Conservation (phyloP, 2,113 vertebrate species). For the Eudyptes chrysolophus region DNA sequence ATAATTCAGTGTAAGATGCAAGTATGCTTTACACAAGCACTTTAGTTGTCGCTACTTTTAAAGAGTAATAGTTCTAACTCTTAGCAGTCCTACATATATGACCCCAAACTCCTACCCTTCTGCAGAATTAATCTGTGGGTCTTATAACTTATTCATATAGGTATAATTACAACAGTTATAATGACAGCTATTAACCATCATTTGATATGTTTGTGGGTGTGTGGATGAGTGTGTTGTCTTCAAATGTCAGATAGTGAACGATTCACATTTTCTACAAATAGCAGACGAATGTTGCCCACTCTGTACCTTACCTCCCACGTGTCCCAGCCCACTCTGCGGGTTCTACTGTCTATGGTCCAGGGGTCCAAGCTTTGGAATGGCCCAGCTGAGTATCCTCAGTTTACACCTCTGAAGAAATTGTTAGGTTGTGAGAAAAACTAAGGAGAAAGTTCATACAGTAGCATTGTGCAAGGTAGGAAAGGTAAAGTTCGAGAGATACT, state of each 20-base stretch:
- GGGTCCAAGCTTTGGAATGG: background rate
- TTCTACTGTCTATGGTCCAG: background rate
- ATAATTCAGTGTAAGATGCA: background rate
- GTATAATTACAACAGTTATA: background rate
- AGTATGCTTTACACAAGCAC: background rate
- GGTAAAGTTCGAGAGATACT: background rate
- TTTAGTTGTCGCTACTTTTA: background rate
- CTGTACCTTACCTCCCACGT: rapidly evolving
- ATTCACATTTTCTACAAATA: background rate
- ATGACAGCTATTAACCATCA: background rate
- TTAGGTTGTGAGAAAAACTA: background rate
- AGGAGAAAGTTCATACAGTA: background rate
- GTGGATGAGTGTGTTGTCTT: background rate
- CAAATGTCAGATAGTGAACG: background rate
- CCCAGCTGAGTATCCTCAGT: background rate
- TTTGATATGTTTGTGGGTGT: background rate
- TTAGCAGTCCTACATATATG: background rate
- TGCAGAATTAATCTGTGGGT: background rate
- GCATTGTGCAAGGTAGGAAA: background rate
- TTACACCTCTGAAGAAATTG: background rate
- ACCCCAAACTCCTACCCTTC: background rate
- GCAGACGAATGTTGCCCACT: background rate
- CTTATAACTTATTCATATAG: background rate
- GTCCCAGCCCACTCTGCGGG: background rate
- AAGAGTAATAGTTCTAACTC: background rate